Evolutionary conservation across 1,140 invertebrate genomes (phyloP).

Genomic region (Neuroterus valhalla): DNA sequence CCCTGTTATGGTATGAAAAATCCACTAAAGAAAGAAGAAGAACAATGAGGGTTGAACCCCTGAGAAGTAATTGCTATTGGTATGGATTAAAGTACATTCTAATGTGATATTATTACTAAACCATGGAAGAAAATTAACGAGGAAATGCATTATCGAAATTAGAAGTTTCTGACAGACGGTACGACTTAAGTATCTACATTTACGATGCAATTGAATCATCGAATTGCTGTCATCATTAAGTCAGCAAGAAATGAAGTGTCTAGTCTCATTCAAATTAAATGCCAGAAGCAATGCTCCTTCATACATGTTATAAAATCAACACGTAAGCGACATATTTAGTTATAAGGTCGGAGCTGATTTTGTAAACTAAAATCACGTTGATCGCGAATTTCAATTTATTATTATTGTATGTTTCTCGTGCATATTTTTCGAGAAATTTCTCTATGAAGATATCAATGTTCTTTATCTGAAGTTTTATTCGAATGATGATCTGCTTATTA

Average conservation of each 20-base stretch:
- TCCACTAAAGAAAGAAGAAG: conserved; percentile 20
- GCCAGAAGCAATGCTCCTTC: not conserved
- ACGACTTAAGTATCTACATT: not conserved
- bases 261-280: not conserved
- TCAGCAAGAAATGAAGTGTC: not conserved
- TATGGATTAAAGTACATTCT: not conserved
- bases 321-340: not conserved
- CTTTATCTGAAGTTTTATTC: no score
- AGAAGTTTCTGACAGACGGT: not conserved
- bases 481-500: no score
- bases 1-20: conserved; percentile 17
- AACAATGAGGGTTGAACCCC: conserved; percentile 16
- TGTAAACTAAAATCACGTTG: not conserved
- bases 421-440: not conserved
- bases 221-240: conserved; percentile 8
- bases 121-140: not conserved
- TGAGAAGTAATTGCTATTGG: not conserved
- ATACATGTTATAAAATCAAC: not conserved
- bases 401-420: not conserved
- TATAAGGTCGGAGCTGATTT: not conserved
- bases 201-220: not conserved
- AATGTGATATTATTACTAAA: not conserved
- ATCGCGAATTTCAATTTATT: not conserved
- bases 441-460: no score
- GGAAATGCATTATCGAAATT: not conserved